These are phyloP conservation scores for Cephus pygmeus DNA, from an alignment of 2,888 invertebrate genomes.

Conservation along the genomic window DNA sequence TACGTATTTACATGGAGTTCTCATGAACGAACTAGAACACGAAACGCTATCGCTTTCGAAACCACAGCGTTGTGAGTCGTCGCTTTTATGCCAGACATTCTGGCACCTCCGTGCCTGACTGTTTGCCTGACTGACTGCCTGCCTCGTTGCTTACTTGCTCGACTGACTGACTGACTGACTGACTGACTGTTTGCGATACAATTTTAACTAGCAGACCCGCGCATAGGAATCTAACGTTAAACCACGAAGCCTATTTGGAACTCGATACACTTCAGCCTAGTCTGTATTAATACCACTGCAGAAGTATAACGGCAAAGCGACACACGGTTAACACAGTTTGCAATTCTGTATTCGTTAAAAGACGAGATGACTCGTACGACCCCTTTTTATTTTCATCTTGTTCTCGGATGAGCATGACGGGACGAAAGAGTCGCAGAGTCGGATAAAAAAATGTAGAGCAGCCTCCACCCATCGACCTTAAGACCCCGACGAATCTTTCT, in stretches of 20 bases:
- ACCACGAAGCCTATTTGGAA: background rate
- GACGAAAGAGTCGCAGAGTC: background rate
- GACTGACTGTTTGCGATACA: background rate
- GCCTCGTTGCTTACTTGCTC: background rate
- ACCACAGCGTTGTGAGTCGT: constrained; percentile 1
- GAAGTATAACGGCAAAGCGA: background rate
- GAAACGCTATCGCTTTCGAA: constrained; percentile 3
- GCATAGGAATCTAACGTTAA: background rate
- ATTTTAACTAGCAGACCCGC: background rate
- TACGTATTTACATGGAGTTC: background rate
- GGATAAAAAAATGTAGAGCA: background rate
- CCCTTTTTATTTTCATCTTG: background rate
- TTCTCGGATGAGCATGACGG: background rate
- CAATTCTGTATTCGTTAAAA: background rate
- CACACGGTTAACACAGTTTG: background rate
- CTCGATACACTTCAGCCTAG: background rate
- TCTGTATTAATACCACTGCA: background rate
- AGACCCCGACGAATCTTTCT: background rate
- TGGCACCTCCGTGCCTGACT: constrained; percentile 3
- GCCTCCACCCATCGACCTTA: constrained; percentile 4
- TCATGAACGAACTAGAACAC: background rate
- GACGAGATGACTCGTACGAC: background rate
- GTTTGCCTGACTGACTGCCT: background rate
- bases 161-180: background rate
- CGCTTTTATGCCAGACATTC: constrained; percentile 4